Evolutionary conservation across 1,140 invertebrate genomes (phyloP), one percentile per base, ranked within the genome.

Genomic region (Gyrodactylus bullatarudis): DNA sequence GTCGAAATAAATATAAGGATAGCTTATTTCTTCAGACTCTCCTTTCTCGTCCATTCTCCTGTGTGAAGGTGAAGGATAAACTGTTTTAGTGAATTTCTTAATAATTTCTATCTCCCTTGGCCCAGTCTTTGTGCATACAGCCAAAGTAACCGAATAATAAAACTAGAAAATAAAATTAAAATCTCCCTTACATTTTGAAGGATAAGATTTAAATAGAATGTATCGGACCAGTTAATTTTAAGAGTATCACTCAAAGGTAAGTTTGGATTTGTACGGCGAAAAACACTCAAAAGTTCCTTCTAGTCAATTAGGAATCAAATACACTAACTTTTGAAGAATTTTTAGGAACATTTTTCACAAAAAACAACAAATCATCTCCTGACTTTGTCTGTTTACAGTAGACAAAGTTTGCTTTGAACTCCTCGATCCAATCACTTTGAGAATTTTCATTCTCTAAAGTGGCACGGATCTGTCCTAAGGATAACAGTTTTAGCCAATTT

Each of bases 1-100:
- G 85, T 91, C 91, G 81, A 97, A 98, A 83, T 90, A 97, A 76
- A 98, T 91, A 83, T 94, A 89, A 0, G 94, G 94, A 83, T 96
- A 98, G 26, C 91, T 93, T 79, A 97, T 96, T 83, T 96, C 90
- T 83, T 98, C 94, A 75, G 88, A 86, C 78, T 95, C 92, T 26
- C 92, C 94, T 83, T 98, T 98, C 20, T 88, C 88, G 80, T 97
- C 91, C 92, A 98, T 97, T 78, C 89, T 85, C 77, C 93, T 83
- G 73, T 88, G 85, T 82, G 89, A 94, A 16, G 94, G 94, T 69
- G 90, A 93, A 19, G 94, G 91, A 82, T 95, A 98, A 16, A 98
- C 93, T 83, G 83, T 82, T 85, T 86, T 77, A 73, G 90, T 91
- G 80, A 93, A 90, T 80, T 91, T 86, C 78, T 88, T 86, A 71